These are phyloP conservation scores for Tragelaphus eurycerus DNA, from an alignment of 2,797 vertebrate genomes.

Conservation along the genomic window DNA sequence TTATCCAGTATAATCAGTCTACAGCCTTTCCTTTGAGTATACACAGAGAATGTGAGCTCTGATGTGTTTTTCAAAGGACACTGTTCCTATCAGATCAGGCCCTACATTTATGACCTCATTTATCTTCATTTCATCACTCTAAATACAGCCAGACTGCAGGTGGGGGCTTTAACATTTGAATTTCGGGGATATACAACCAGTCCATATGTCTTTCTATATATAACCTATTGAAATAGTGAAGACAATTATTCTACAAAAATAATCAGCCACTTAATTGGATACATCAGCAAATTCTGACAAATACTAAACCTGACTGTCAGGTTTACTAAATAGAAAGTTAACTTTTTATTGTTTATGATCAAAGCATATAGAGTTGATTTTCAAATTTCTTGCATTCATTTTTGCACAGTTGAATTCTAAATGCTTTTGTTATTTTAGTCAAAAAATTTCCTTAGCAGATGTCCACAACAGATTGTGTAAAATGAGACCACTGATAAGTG, in stretches of 20 bases:
- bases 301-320: background rate
- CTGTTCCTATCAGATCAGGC: background rate
- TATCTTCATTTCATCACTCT: background rate
- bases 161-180: background rate
- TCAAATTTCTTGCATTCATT: background rate
- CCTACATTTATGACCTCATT: background rate
- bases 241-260: background rate
- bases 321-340: background rate
- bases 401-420: slow-evolving; percentile 31
- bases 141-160: background rate
- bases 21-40: background rate
- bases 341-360: background rate
- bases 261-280: background rate
- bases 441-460: slow-evolving; percentile 35
- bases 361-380: background rate
- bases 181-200: background rate
- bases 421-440: background rate
- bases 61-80: background rate
- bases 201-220: background rate
- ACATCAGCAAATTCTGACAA: background rate
- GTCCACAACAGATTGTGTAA: slow-evolving; percentile 43
- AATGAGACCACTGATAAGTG: background rate
- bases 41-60: background rate
- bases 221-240: background rate
- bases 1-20: background rate